A percentile compares a stretch with the other conserved stretches of the same genome.
phyloP scores from a whole-genome alignment of 2,113 vertebrate genomes.

The Orthonyx spaldingii region DNA sequence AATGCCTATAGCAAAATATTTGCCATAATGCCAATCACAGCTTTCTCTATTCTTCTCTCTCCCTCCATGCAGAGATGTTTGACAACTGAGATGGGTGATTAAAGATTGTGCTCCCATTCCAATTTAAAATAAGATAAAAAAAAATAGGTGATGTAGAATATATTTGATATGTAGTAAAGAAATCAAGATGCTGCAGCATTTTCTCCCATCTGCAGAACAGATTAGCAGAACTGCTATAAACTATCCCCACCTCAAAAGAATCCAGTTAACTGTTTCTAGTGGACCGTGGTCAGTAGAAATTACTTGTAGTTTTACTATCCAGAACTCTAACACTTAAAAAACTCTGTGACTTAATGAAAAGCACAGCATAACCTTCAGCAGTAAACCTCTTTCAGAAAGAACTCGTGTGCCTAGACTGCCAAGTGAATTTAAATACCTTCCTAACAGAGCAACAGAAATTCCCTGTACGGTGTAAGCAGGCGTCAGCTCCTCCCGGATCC shows the following conservation, averaged over 20 bases:
- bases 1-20: not conserved
- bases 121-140: not conserved
- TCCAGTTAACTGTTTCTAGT: slow-evolving; percentile 9
- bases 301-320: slow-evolving; percentile 23
- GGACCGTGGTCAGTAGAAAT: not conserved
- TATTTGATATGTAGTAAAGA: not conserved
- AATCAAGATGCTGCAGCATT: not conserved
- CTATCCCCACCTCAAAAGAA: not conserved
- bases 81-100: not conserved
- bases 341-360: slow-evolving; percentile 37
- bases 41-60: not conserved
- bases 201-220: not conserved
- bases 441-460: not conserved
- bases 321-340: slow-evolving; percentile 12
- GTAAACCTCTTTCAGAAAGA: slow-evolving; percentile 37
- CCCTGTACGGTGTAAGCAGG: not conserved
- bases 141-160: not conserved
- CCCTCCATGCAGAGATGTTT: not conserved
- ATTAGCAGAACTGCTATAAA: not conserved
- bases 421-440: slow-evolving; percentile 40
- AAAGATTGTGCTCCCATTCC: not conserved
- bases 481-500: not conserved
- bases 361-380: slow-evolving; percentile 44
- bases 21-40: not conserved
- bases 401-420: slow-evolving; percentile 45